Evolutionary conservation across 2,888 invertebrate genomes (phyloP).

Genomic region (Hemicrepidius hirtus): DNA sequence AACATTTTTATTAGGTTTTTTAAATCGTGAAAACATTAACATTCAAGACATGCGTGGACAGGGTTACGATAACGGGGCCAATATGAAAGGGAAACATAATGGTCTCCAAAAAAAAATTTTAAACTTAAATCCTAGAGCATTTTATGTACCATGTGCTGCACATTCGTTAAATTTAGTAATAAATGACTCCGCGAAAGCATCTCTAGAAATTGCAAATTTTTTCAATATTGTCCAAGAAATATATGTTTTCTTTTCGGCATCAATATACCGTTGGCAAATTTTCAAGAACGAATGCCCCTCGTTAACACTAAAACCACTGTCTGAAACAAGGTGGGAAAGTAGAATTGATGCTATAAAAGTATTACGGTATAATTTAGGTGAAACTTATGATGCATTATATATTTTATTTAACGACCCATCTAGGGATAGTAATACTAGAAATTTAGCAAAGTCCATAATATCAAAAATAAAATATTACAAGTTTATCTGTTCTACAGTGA

Average conservation of each 20-base stretch:
- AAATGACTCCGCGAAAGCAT: too few species aligned
- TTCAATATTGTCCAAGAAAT: too few species aligned
- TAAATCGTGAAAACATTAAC: background rate
- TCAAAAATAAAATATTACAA: background rate
- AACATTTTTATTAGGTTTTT: background rate
- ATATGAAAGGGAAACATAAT: background rate
- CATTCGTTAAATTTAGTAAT: too few species aligned
- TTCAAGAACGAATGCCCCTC: background rate
- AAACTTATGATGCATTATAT: too few species aligned
- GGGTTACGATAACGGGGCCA: constrained; percentile 31
- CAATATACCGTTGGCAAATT: constrained; percentile 6
- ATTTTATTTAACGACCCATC: too few species aligned
- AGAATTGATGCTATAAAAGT: background rate
- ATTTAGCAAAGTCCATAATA: background rate
- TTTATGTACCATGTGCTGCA: too few species aligned
- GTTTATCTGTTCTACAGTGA: constrained; percentile 5
- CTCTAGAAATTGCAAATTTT: too few species aligned
- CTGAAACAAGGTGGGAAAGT: background rate
- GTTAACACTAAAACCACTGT: background rate
- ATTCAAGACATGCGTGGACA: background rate
- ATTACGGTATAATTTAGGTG: too few species aligned
- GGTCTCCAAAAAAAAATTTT: background rate
- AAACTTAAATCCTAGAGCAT: background rate
- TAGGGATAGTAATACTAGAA: too few species aligned
- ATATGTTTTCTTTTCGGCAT: background rate